These are phyloP conservation scores for Cremastinae sp. DNA, from an alignment of 2,888 invertebrate species.

Conservation along the genomic window DNA sequence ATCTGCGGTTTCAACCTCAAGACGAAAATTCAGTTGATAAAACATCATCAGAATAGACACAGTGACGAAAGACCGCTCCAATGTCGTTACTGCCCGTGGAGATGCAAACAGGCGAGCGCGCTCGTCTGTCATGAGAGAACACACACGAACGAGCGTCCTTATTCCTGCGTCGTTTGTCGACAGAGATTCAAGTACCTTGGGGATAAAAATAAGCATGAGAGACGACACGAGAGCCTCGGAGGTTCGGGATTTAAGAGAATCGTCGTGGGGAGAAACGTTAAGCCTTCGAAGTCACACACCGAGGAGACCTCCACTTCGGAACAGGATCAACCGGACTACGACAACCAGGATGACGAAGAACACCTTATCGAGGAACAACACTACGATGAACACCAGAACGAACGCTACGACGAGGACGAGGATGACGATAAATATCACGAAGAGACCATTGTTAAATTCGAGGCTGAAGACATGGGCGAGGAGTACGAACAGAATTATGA, in stretches of 20 bases:
- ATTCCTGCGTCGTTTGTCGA: conserved; percentile 76
- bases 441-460: conserved; percentile 55
- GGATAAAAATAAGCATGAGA: conserved; percentile 78
- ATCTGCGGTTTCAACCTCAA: conserved; percentile 77
- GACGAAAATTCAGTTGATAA: conserved; percentile 77
- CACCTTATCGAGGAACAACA: conserved; percentile 52
- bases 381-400: conserved; percentile 61
- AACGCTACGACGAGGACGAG: conserved; percentile 33
- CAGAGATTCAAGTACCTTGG: conserved; percentile 78
- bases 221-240: conserved; percentile 77
- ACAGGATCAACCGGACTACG: conserved; percentile 67
- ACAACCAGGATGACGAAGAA: conserved; percentile 60
- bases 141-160: conserved; percentile 78
- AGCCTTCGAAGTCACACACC: conserved; percentile 62
- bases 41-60: conserved; percentile 78
- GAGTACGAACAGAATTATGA: conserved; percentile 59
- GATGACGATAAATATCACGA: conserved; percentile 62
- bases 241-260: conserved; percentile 78
- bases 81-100: conserved; percentile 76
- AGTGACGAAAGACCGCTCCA: conserved; percentile 78
- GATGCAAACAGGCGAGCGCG: conserved; percentile 78
- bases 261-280: conserved; percentile 73
- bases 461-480: conserved; percentile 49
- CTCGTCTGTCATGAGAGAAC: conserved; percentile 79
- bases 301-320: conserved; percentile 71